Base-by-base conservation (phyloP, 2,797 vertebrate genomes). In the Sebastes glaucus region DNA sequence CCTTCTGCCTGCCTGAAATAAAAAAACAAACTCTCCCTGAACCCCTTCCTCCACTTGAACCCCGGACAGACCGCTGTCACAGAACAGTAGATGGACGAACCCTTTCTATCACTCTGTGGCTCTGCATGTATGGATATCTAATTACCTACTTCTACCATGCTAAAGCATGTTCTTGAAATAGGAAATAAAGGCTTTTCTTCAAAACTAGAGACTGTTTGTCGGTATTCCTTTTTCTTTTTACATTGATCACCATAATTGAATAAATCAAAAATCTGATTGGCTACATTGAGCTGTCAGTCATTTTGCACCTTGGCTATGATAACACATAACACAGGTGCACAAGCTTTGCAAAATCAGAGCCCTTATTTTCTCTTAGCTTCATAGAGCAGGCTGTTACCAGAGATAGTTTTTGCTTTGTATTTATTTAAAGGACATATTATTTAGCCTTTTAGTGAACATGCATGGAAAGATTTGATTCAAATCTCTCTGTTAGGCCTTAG, bases 121-220 rank as follows among this genome's bases (percentile, higher is more conserved):
- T 92, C 87, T 88, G 87, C 90, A 77, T 92, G 89, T 92, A 87
- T 89, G 89, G 88, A 91, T 91, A 87, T 93, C 75, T 74, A 76
- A 88, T 77, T 83, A 75, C 81, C 92, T 92, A 89, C 88, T 89
- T 78, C 88, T 81, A 87, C 62, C 89, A 91, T 92, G 93, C 89
- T 82, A 79, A 87, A 88, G 88, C 84, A 87, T 95, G 92, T 92
- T 85, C 85, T 90, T 94, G 88, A 93, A 94, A 94, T 90, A 95
- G 93, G 92, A 94, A 96, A 96, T 96, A 96, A 96, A 96, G 85
- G 91, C 88, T 94, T 95, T 94, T 94, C 91, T 93, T 95, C 92
- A 89, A 95, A 95, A 93, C 90, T 89, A 89, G 80, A 88, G 73
- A 77, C 64, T 93, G 82, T 80, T 93, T 92, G 86, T 93, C 81